Evolutionary conservation across 1,140 invertebrate genomes (phyloP).

Genomic region (Bathynomus jamesi): DNA sequence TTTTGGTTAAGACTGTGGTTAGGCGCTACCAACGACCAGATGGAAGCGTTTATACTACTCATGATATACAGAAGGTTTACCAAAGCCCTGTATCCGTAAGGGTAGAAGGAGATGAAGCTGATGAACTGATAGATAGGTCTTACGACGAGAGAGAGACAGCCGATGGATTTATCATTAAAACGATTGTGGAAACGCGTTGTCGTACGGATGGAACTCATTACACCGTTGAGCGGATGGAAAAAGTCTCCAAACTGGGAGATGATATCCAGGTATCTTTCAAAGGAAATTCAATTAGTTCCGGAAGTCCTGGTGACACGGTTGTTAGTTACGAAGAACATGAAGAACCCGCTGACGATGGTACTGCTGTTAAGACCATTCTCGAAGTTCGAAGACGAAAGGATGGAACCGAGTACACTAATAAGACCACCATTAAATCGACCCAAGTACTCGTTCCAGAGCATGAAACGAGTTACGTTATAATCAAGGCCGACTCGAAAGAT

Average conservation of each 20-base stretch:
- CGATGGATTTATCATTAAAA: slow-evolving; percentile 29
- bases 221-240: slow-evolving; percentile 31
- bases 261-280: slow-evolving; percentile 15
- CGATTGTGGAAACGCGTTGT: slow-evolving; percentile 26
- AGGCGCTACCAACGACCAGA: slow-evolving; percentile 26
- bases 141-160: slow-evolving; percentile 26
- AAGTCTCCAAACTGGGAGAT: slow-evolving; percentile 9
- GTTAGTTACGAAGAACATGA: slow-evolving; percentile 31
- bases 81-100: slow-evolving; percentile 22
- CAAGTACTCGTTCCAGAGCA: slow-evolving; percentile 29
- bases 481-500: slow-evolving; percentile 19
- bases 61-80: slow-evolving; percentile 31
- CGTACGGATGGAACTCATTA: slow-evolving; percentile 29
- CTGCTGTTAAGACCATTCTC: slow-evolving; percentile 18
- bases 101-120: slow-evolving; percentile 19
- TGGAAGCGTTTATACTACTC: slow-evolving; percentile 33
- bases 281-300: background rate
- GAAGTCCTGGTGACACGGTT: slow-evolving; percentile 24
- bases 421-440: slow-evolving; percentile 23
- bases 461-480: slow-evolving; percentile 33
- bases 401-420: slow-evolving; percentile 28
- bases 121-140: slow-evolving; percentile 25
- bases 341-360: slow-evolving; percentile 28
- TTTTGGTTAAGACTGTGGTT: slow-evolving; percentile 27
- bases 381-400: slow-evolving; percentile 23